These are phyloP conservation scores for Trachelipus rathkii DNA, from an alignment of 1,140 invertebrate genomes.

Conservation along the genomic window DNA sequence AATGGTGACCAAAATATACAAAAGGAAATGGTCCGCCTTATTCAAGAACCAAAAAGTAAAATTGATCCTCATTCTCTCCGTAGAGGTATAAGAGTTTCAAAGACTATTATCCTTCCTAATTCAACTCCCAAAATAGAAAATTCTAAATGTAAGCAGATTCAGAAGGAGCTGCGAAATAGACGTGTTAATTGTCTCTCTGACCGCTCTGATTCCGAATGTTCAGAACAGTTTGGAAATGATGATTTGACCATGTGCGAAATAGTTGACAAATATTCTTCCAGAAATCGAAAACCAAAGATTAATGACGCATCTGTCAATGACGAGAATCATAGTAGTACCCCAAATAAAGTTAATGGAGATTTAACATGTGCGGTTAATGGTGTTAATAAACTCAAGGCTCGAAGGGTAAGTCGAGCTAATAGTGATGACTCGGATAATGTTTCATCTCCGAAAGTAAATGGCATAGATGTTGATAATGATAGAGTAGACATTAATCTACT, in stretches of 20 bases:
- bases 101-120: constrained; percentile 16
- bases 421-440: constrained; percentile 43
- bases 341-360: constrained; percentile 36
- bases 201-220: constrained; percentile 36
- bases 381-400: constrained; percentile 38
- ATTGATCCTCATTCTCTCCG: constrained; percentile 22
- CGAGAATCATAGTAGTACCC: constrained; percentile 25
- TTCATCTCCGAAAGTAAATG: constrained; percentile 38
- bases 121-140: constrained; percentile 12
- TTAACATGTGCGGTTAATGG: constrained; percentile 36
- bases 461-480: constrained; percentile 39
- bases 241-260: constrained; percentile 35
- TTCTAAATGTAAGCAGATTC: constrained; percentile 29
- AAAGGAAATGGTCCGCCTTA: constrained; percentile 29
- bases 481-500: constrained; percentile 43
- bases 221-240: constrained; percentile 34
- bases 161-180: constrained; percentile 24
- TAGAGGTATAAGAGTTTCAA: constrained; percentile 41
- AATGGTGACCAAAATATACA: too few species aligned
- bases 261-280: constrained; percentile 36
- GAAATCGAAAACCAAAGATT: constrained; percentile 38
- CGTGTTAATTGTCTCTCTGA: constrained; percentile 37
- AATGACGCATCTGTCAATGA: constrained; percentile 35
- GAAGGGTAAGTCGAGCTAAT: constrained; percentile 34
- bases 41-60: constrained; percentile 24